phyloP scores from a whole-genome alignment of 2,888 invertebrate genomes.

The Eupithecia subfuscata region DNA sequence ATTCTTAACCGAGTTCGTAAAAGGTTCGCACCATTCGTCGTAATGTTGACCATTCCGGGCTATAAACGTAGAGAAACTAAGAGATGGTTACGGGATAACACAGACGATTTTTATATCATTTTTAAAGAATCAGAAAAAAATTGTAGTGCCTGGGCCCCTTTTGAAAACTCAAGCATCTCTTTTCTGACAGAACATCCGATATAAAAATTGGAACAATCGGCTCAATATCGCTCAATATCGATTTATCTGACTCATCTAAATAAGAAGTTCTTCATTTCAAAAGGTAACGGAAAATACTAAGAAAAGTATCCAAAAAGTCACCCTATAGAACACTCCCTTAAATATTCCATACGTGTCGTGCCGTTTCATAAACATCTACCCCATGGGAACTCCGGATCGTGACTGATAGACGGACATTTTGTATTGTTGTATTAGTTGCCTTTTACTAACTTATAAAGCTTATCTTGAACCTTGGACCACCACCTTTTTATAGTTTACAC shows the following conservation, averaged over 20 bases:
- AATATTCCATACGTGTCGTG: slow-evolving; percentile 51
- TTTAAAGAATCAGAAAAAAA: background rate
- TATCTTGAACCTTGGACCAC: background rate
- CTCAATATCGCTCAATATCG: background rate
- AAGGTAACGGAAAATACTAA: background rate
- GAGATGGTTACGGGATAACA: background rate
- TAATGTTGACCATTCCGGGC: background rate
- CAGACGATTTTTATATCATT: background rate
- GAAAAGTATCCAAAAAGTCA: background rate
- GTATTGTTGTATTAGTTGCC: slow-evolving; percentile 25
- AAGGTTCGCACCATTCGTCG: background rate
- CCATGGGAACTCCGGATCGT: slow-evolving; percentile 47
- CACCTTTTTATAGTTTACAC: background rate
- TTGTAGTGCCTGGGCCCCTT: background rate
- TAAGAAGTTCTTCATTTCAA: background rate
- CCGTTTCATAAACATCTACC: slow-evolving; percentile 48
- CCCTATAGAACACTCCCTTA: slow-evolving; percentile 30
- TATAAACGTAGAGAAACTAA: background rate
- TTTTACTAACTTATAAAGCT: background rate
- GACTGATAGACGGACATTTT: slow-evolving; percentile 38
- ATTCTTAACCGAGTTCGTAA: background rate
- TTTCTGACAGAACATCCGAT: background rate
- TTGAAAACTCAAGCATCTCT: background rate
- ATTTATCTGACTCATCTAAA: background rate
- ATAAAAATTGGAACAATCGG: background rate